Evolutionary conservation across 2,888 invertebrate species (phyloP), one percentile per base, ranked within the genome.

Genomic region (Neria commutata): DNA sequence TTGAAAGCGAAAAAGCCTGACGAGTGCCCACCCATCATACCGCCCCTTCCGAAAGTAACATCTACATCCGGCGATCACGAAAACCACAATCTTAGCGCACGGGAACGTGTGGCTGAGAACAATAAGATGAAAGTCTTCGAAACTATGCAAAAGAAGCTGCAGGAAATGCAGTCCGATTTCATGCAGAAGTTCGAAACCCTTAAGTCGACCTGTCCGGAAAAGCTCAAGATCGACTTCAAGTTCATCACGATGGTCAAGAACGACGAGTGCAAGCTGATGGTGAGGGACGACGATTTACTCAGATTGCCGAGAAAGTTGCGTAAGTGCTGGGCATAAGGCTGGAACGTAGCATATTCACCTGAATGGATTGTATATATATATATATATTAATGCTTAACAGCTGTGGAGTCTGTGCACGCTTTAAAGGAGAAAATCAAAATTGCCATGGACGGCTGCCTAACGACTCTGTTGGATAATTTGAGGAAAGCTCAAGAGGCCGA

Each of bases 301-400:
- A 52, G 47, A 10, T 29, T 72, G 19, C 68, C 76, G 8, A 65
- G 56, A 14, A 59, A 56, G 14, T 25, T 71, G 3, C 69, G 75
- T 76, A 46, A 69, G 72, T 67, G 24, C 29, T 8, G 19, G 16
- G 8, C 42, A 8, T 29, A 2, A 42, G 8, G n/a, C 10, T 42
- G n/a, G n/a, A n/a, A n/a, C n/a, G n/a, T n/a, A n/a, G n/a, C n/a
- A n/a, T 42, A 17, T 17, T 17, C 11, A 45, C 8, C 8, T 14
- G 8, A 40, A 26, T 11, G 8, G 17, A 23, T 8, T 19, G 40
- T 11, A 16, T 29, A 21, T 34, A 2, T 25, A 23, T 26, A 50
- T 26, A 40, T 2, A 29, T 1, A 6, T 33, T 5, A 17, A n/a
- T 29, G 5, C 24, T 14, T 52, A 45, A 47, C 16, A 72, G 71